These are phyloP conservation scores for Hyppa rectilinea DNA, from an alignment of 2,888 invertebrate species.

Conservation along the genomic window DNA sequence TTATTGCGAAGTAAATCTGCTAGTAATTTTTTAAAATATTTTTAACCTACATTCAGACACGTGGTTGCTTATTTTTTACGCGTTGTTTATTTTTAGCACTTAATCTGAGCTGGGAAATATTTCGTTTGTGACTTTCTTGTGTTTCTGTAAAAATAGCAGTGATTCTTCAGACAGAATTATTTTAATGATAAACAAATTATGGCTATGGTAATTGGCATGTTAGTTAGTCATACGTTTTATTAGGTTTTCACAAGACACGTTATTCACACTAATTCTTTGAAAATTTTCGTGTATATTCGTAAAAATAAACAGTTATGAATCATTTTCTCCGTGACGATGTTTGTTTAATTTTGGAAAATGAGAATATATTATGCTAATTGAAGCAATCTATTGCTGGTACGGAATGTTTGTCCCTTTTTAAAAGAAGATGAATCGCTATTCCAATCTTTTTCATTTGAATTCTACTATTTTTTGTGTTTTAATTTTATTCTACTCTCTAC, in stretches of 20 bases:
- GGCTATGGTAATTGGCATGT: conserved; percentile 9
- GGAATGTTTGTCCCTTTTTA: background rate
- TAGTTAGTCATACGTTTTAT: conserved; percentile 30
- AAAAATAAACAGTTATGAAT: conserved; percentile 33
- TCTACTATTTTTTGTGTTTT: background rate
- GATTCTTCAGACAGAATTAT: conserved; percentile 15
- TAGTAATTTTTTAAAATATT: conserved; percentile 30
- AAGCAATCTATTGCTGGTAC: background rate
- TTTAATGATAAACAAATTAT: conserved; percentile 15
- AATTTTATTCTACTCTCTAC: no score
- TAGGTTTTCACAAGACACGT: conserved; percentile 14
- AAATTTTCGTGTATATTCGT: background rate
- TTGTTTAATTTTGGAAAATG: conserved; percentile 8
- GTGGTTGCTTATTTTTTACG: conserved; percentile 26
- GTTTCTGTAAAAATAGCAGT: conserved; percentile 32
- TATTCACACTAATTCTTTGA: conserved; percentile 11
- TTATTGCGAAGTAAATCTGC: conserved; percentile 32
- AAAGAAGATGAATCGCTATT: background rate
- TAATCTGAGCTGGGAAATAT: conserved; percentile 10
- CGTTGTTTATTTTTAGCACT: conserved; percentile 33
- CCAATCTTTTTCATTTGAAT: background rate
- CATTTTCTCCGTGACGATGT: background rate
- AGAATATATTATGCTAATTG: conserved; percentile 16
- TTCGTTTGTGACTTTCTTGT: conserved; percentile 18
- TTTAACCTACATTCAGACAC: conserved; percentile 27